phyloP scores from a whole-genome alignment of 2,888 invertebrate genomes.

The Pegoplata infirma region DNA sequence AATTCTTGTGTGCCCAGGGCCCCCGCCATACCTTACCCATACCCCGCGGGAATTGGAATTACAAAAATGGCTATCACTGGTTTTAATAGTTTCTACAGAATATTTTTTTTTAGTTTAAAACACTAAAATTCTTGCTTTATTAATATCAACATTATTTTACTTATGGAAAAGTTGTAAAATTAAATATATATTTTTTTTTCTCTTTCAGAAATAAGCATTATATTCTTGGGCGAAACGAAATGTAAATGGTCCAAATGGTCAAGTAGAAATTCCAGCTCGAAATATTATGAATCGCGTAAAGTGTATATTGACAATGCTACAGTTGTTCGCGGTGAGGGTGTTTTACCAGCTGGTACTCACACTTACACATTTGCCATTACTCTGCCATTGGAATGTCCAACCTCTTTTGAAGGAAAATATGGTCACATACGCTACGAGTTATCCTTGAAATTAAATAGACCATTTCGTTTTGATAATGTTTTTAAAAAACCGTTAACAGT shows the following conservation, averaged over 20 bases:
- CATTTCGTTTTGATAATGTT: slow-evolving; percentile 83
- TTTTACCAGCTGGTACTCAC: slow-evolving; percentile 63
- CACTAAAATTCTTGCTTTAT: too few relatives aligned
- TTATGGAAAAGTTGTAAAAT: too few relatives aligned
- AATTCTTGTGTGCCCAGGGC: too few relatives aligned
- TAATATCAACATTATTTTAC: too few relatives aligned
- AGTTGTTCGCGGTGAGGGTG: slow-evolving; percentile 53
- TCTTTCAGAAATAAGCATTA: slow-evolving; percentile 63
- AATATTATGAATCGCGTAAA: slow-evolving; percentile 58
- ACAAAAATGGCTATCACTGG: too few relatives aligned
- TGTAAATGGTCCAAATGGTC: slow-evolving; percentile 68
- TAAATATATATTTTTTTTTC: too few relatives aligned
- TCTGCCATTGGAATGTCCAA: slow-evolving; percentile 65
- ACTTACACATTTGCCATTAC: slow-evolving; percentile 66
- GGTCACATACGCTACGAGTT: slow-evolving; percentile 87
- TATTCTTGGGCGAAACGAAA: slow-evolving; percentile 66
- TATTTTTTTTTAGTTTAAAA: too few relatives aligned
- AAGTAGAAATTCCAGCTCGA: not conserved
- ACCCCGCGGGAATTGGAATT: too few relatives aligned
- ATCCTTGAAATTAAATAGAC: slow-evolving; percentile 86
- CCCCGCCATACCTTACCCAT: too few relatives aligned
- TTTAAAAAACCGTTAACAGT: slow-evolving; percentile 82
- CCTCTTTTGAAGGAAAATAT: slow-evolving; percentile 82
- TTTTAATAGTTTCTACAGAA: too few relatives aligned
- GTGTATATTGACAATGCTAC: slow-evolving; percentile 62